These are phyloP conservation scores for Actinia tenebrosa DNA, from an alignment of 64 coral and sea anemone genomes.

Conservation along the genomic window DNA sequence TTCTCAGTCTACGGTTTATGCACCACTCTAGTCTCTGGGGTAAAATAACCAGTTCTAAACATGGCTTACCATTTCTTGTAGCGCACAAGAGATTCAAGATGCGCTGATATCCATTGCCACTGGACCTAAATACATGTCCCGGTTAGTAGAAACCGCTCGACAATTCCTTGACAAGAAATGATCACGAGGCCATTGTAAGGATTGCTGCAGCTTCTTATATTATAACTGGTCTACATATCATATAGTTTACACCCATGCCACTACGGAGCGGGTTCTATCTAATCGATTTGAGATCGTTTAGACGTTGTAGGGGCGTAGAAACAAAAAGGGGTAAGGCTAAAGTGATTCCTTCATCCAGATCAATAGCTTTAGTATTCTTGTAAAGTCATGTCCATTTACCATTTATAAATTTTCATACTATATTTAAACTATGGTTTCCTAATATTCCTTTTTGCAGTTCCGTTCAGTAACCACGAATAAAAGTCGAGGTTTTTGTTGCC, in stretches of 20 bases:
- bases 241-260: too few species aligned
- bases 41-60: not conserved
- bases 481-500: too few species aligned
- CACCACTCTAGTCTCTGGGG: too few species aligned
- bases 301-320: too few species aligned
- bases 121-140: constrained; percentile 48
- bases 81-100: constrained; percentile 46
- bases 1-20: too few species aligned
- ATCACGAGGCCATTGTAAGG: not conserved
- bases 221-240: not conserved
- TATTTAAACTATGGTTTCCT: too few species aligned
- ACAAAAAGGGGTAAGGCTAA: not conserved
- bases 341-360: not conserved
- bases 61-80: not conserved
- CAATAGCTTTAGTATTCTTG: not conserved
- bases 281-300: too few species aligned
- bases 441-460: too few species aligned
- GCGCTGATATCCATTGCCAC: constrained; percentile 21
- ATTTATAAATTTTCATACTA: too few species aligned
- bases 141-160: constrained; percentile 32
- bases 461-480: too few species aligned
- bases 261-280: too few species aligned
- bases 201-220: not conserved
- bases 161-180: constrained; percentile 5
- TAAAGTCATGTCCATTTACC: not conserved